phyloP scores from a whole-genome alignment of 2,797 vertebrate genomes.

The Mus caroli region DNA sequence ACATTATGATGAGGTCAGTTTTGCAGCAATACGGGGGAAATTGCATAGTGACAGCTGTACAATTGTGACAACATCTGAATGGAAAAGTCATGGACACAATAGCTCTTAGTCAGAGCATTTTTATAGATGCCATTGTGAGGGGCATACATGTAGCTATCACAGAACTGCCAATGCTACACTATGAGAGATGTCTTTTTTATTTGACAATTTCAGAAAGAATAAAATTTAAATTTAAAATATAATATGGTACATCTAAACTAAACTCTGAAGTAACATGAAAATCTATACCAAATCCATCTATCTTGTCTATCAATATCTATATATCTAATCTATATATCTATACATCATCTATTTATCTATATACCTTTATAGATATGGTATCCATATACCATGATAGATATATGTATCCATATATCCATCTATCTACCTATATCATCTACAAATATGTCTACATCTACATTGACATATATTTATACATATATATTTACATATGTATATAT shows the following conservation, averaged over 20 bases:
- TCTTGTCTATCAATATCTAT: too few relatives aligned
- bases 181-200: slow-evolving; percentile 1
- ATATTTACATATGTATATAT: too few relatives aligned
- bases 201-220: slow-evolving; percentile 62
- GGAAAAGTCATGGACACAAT: not conserved
- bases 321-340: too few relatives aligned
- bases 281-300: too few relatives aligned
- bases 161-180: not conserved
- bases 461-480: too few relatives aligned
- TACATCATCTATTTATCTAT: too few relatives aligned
- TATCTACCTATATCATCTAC: too few relatives aligned
- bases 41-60: not conserved
- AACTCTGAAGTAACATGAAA: not conserved
- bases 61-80: slow-evolving; percentile 1
- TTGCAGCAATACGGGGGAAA: not conserved
- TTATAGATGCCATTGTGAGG: not conserved
- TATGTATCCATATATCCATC: too few relatives aligned
- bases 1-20: slow-evolving; percentile 53
- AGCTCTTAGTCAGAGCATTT: slow-evolving; percentile 29
- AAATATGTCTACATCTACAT: too few relatives aligned
- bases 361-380: too few relatives aligned
- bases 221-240: slow-evolving; percentile 59
- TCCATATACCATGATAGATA: too few relatives aligned
- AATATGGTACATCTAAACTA: not conserved
- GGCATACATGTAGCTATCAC: not conserved